Base-by-base conservation (phyloP, 2,888 invertebrate species). In the Pseudococcus jackbeardsleyi region DNA sequence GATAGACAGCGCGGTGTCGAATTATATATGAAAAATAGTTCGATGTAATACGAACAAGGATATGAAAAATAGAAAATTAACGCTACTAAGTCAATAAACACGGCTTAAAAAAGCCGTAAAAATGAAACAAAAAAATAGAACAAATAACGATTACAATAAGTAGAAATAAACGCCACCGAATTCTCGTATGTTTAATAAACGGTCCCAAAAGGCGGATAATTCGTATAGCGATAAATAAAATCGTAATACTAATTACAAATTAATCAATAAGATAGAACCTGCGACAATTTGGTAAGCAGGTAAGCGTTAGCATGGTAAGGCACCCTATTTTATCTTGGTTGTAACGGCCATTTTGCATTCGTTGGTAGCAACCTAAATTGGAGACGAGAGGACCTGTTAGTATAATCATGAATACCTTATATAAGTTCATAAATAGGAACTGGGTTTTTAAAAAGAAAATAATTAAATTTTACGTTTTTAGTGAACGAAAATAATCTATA, bases 11-110 rank as follows among this genome's bases (percentile, higher is more conserved):
- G 79, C 79, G n/a, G 42, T 79, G 39, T 42, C 79, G 79, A 79
- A 72, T 72, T 72, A 72, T 15, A 79, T 46, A 46, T 9, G 79
- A 79, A 79, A 79, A 79, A n/a, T 59, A 59, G 19, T 79, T 79
- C 42, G 79, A 19, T 19, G n/a, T 42, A 42, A 79, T 33, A 72
- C 72, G 79, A 79, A 42, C 42, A n/a, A 26, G 79, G 79, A 79
- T 79, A 79, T 79, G 79, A 79, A 79, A 79, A 79, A 79, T 79
- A 79, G 79, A 79, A 79, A 79, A 79, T 79, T 79, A 79, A 79
- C 79, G 79, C 79, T 79, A 79, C 79, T 79, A 79, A 79, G 79
- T 79, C 79, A n/a, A 79, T 79, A 79, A 42, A 79, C 39, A 11
- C 39, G 79, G 79, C 42, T n/a, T 26, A n/a, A 17, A 79, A 19